A percentile compares a stretch with the other conserved stretches of the same genome.
phyloP scores from a whole-genome alignment of 2,888 invertebrate genomes.

The Eurytoma californica region DNA sequence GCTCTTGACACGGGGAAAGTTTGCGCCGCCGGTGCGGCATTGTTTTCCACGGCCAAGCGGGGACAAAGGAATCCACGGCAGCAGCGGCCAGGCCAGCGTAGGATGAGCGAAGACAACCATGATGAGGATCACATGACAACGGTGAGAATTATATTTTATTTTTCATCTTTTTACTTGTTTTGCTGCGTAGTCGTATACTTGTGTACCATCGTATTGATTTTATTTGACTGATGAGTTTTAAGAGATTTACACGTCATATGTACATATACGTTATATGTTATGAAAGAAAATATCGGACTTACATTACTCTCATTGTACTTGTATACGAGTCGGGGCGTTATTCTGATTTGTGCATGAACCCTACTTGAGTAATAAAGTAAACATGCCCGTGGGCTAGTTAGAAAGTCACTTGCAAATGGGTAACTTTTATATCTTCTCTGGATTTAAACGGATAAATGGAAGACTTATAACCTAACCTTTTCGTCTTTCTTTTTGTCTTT shows the following conservation, averaged over 20 bases:
- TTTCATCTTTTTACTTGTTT: slow-evolving; percentile 46
- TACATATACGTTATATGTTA: background rate
- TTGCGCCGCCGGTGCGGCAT: background rate
- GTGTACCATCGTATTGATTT: background rate
- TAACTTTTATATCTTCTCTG: too few relatives aligned
- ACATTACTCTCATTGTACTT: background rate
- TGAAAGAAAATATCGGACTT: background rate
- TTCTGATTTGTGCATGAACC: too few relatives aligned
- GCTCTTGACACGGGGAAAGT: background rate
- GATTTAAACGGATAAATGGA: too few relatives aligned
- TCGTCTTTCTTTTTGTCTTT: background rate
- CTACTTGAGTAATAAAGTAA: too few relatives aligned
- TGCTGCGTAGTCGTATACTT: background rate
- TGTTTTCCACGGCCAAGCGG: too few relatives aligned
- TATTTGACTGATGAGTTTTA: background rate
- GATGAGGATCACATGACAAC: slow-evolving; percentile 71
- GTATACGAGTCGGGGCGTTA: background rate
- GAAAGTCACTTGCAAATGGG: too few relatives aligned
- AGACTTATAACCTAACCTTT: too few relatives aligned
- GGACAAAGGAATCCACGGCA: slow-evolving; percentile 11
- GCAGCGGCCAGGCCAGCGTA: slow-evolving; percentile 19
- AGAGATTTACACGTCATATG: background rate
- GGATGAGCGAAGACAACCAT: slow-evolving; percentile 55
- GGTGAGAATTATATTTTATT: slow-evolving; percentile 59
- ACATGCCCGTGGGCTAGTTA: too few relatives aligned